Evolutionary conservation across 2,797 vertebrate species (phyloP).

Genomic region (Chiroxiphia lanceolata): DNA sequence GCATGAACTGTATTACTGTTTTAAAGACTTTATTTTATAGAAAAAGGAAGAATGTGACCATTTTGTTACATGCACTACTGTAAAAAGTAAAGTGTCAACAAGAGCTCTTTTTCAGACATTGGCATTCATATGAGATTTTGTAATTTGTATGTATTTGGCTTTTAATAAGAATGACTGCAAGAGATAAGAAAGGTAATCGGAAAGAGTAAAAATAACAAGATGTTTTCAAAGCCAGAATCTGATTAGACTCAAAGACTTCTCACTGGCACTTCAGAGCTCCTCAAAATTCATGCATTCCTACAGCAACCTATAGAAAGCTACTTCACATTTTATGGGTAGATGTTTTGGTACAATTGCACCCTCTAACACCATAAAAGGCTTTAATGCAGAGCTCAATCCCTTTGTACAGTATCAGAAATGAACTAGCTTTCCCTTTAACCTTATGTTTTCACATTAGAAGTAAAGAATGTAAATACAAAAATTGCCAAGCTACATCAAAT

Average conservation of each 20-base stretch:
- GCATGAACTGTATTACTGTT: not conserved
- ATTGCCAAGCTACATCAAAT: not conserved
- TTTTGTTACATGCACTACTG: not conserved
- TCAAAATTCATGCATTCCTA: not conserved
- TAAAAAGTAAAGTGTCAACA: not conserved
- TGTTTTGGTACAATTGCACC: not conserved
- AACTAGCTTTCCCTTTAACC: not conserved
- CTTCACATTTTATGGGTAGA: not conserved
- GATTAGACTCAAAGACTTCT: not conserved
- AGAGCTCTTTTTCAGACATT: not conserved
- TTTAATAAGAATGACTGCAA: not conserved
- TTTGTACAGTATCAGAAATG: not conserved
- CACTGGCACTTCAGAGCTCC: not conserved
- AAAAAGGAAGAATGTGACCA: not conserved
- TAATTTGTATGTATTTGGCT: not conserved
- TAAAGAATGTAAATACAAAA: not conserved
- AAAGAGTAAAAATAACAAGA: not conserved
- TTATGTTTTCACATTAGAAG: not conserved
- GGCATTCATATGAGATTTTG: not conserved
- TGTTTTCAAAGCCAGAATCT: not conserved
- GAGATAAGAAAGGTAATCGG: not conserved
- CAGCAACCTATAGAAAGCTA: not conserved
- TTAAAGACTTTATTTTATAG: not conserved
- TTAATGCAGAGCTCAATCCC: conserved; percentile 17
- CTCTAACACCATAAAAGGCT: not conserved